phyloP scores from a whole-genome alignment of 1,140 invertebrate genomes.

The Campodea augens region DNA sequence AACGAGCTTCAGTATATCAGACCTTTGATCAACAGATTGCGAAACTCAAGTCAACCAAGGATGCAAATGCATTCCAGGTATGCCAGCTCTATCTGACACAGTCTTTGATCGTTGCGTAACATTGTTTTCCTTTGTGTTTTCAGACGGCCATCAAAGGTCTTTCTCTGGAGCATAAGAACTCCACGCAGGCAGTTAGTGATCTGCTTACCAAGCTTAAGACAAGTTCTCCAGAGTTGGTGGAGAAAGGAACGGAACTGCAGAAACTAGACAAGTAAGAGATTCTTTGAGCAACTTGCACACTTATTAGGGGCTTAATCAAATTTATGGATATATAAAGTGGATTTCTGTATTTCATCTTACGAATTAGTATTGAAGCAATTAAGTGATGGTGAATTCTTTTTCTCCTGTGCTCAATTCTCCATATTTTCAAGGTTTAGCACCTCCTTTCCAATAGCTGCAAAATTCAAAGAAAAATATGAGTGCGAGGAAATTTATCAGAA shows the following conservation, averaged over 20 bases:
- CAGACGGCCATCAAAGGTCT: constrained; percentile 35
- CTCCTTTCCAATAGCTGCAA: no score
- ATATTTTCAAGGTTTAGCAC: no score
- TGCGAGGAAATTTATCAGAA: no score
- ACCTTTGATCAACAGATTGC: constrained; percentile 40
- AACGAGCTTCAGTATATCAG: constrained; percentile 37
- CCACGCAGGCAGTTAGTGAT: constrained; percentile 34
- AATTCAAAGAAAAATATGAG: no score
- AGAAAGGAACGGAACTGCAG: constrained; percentile 42
- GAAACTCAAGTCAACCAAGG: constrained; percentile 42
- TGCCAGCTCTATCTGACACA: constrained; percentile 9
- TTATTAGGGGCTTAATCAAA: no score
- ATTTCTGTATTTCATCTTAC: no score
- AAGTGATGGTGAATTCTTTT: no score
- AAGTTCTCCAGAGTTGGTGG: constrained; percentile 39
- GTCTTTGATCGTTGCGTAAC: no score
- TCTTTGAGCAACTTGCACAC: constrained; percentile 19
- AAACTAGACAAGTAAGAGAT: constrained; percentile 32
- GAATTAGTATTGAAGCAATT: no score
- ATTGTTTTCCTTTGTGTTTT: constrained; percentile 7
- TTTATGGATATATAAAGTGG: no score
- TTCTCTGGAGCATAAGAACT: constrained; percentile 40
- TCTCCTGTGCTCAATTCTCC: no score
- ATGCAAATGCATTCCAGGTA: constrained; percentile 29
- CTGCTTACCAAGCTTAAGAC: constrained; percentile 36